Base-by-base conservation (phyloP, 2,888 invertebrate genomes). In the Cheilosia grossa region DNA sequence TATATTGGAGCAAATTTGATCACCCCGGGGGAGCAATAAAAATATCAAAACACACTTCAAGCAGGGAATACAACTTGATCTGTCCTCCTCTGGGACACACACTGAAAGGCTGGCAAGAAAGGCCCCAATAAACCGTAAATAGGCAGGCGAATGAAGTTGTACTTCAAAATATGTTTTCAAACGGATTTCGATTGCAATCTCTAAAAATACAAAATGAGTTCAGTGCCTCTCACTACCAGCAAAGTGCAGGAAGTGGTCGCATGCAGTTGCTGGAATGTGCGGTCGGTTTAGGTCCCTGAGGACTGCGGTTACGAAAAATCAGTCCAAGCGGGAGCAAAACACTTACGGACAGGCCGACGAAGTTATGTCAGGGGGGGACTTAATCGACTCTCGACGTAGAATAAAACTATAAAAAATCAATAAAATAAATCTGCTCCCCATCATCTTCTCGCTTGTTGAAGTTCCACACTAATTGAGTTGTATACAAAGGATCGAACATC, bases 11-110 rank as follows among this genome's bases (percentile, higher is more conserved):
- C 58, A 59, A 82, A 75, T 77, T 70, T 66, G 42, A 82, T 70
- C 77, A 75, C 77, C 70, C 77, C 77, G 40, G 77, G 77, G 64
- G 77, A 64, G 53, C 77, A 77, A 82, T 82, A 82, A 82, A 77
- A 77, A 58, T 77, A 51, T 82, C 82, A 82, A 66, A 66, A 66
- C 40, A 79, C 44, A 59, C 58, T 51, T 47, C 63, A 24, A 24
- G 27, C 13, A 15, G 33, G n/a, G 30, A 13, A 66, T 63, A 79
- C 66, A 61, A 73, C 73, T 67, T 47, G 40, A 80, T 80, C 53
- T 40, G 51, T 51, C 24, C 59, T 19, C 19, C 44, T 27, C 19
- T n/a, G 54, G 47, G 54, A 24, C 4, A 70, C 66, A 53, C 40
- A 24, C 33, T 49, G n/a, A 30, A 49, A 49, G 33, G 30, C 10